Conservation (phyloP, 92 coral and sea anemone genomes). For the Plumapathes pennacea region DNA sequence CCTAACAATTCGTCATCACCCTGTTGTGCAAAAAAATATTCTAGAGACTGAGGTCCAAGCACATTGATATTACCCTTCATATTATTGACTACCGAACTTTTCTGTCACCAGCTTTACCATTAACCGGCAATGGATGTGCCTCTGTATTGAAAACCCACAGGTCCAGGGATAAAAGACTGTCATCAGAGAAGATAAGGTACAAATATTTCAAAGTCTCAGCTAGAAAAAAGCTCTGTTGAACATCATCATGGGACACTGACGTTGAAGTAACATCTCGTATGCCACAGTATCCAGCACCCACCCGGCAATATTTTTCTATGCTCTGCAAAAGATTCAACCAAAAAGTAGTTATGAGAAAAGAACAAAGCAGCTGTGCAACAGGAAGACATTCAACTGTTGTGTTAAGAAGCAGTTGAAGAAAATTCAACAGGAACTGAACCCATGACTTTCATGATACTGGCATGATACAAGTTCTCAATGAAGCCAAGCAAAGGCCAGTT, state of each 20-base stretch:
- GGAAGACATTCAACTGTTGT: too few species aligned
- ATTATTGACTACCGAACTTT: too few species aligned
- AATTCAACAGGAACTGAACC: too few species aligned
- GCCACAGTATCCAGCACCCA: slow-evolving; percentile 82
- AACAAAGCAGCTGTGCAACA: too few species aligned
- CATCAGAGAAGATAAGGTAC: slow-evolving; percentile 92
- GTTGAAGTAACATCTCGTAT: slow-evolving; percentile 77
- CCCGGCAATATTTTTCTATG: slow-evolving; percentile 81
- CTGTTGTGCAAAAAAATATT: not conserved
- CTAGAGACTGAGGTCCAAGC: too few species aligned
- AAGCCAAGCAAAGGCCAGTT: too few species aligned
- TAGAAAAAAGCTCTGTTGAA: slow-evolving; percentile 95
- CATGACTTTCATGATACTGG: too few species aligned
- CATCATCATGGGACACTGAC: slow-evolving; percentile 79
- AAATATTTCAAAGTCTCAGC: slow-evolving; percentile 96
- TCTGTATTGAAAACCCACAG: slow-evolving; percentile 95
- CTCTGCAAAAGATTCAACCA: slow-evolving; percentile 33
- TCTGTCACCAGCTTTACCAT: slow-evolving; percentile 76
- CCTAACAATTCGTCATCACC: not conserved
- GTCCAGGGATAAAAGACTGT: slow-evolving; percentile 83
- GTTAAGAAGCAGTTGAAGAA: too few species aligned
- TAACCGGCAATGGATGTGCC: slow-evolving; percentile 93
- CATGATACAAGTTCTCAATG: too few species aligned
- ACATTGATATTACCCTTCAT: too few species aligned
- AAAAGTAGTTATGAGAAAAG: not conserved